phyloP scores from a whole-genome alignment of 2,113 vertebrate genomes.

The Pithys albifrons region DNA sequence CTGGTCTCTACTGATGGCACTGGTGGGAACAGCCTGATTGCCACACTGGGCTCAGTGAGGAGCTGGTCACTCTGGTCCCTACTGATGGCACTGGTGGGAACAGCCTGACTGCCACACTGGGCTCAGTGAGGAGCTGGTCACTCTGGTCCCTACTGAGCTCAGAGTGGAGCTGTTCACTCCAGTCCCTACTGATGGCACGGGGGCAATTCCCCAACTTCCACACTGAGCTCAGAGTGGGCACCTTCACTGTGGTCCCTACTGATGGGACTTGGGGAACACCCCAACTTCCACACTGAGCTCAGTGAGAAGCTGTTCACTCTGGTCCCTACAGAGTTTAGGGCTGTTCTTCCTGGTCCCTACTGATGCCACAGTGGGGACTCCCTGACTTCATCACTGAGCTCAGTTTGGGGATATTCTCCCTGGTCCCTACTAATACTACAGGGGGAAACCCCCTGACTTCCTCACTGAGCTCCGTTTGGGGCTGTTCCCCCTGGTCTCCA shows the following conservation, averaged over 20 bases:
- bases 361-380: no score
- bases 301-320: not conserved
- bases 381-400: not conserved
- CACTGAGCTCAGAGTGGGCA: not conserved
- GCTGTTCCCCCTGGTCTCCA: not conserved
- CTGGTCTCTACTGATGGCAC: not conserved
- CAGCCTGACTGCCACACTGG: rapidly evolving
- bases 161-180: not conserved
- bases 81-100: not conserved
- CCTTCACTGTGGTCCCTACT: not conserved
- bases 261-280: no score
- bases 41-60: not conserved
- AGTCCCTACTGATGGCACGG: not conserved
- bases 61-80: not conserved
- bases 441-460: not conserved
- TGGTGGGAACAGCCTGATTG: not conserved
- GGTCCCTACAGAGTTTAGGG: no score
- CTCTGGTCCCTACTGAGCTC: not conserved
- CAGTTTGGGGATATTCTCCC: not conserved
- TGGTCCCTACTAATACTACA: not conserved
- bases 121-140: not conserved
- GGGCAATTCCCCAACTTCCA: no score
- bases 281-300: no score
- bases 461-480: not conserved
- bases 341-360: not conserved